A percentile compares a stretch with the other conserved stretches of the same genome.
These are phyloP conservation scores for Tachypleus tridentatus DNA, from an alignment of 1,140 invertebrate species.

Conservation along the genomic window DNA sequence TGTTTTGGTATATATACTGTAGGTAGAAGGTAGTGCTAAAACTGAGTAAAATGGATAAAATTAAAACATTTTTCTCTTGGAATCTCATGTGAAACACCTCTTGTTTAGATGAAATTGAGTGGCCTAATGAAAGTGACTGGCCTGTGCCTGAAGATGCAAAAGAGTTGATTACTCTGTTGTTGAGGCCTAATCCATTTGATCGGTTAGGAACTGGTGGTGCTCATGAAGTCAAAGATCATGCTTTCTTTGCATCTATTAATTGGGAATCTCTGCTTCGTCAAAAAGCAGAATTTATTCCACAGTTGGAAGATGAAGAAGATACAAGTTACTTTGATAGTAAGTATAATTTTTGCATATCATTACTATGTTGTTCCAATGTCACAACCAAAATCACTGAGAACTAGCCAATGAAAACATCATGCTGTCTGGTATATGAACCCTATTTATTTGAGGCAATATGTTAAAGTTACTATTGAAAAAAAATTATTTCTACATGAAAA, in stretches of 20 bases:
- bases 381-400: too few species aligned
- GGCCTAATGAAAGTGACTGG: constrained; percentile 88
- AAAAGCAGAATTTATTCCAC: constrained; percentile 98
- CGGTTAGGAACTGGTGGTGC: constrained; percentile 83
- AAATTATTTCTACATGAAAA: too few species aligned
- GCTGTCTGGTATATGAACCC: too few species aligned
- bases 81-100: too few species aligned
- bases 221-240: constrained; percentile 91
- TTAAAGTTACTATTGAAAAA: too few species aligned
- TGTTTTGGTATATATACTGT: too few species aligned
- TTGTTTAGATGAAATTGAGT: constrained; percentile 75
- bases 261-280: constrained; percentile 92
- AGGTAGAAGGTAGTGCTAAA: too few species aligned
- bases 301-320: constrained; percentile 93
- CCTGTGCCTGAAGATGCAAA: constrained; percentile 80
- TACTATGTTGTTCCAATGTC: too few species aligned
- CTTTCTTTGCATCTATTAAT: constrained; percentile 84
- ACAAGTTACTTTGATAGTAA: constrained; percentile 98
- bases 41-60: too few species aligned
- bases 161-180: constrained; percentile 75
- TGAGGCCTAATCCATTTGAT: constrained; percentile 87
- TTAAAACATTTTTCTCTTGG: neutral
- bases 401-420: too few species aligned
- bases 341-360: constrained; percentile 19
- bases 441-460: too few species aligned